phyloP scores from a whole-genome alignment of 2,797 vertebrate species.

The Echiichthys vipera region DNA sequence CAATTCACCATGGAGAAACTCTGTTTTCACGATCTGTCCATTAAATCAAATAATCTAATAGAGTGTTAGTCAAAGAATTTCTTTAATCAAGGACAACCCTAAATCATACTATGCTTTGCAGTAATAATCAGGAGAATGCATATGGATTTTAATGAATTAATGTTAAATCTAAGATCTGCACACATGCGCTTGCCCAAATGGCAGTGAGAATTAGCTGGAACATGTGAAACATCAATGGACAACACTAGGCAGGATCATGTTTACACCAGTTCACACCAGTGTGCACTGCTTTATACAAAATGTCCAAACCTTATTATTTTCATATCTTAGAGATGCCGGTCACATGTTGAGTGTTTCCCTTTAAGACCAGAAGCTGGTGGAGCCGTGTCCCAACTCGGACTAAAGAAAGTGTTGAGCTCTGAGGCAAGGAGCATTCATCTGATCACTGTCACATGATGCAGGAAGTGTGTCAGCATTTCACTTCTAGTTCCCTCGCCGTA shows the following conservation, averaged over 20 bases:
- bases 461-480: slow-evolving; percentile 83
- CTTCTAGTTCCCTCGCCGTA: slow-evolving; percentile 68
- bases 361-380: slow-evolving; percentile 17
- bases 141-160: not conserved
- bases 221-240: not conserved
- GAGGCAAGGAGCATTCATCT: slow-evolving; percentile 75
- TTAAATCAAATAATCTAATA: no score
- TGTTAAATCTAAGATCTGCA: not conserved
- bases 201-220: not conserved
- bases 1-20: no score
- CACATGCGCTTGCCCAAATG: not conserved
- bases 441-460: slow-evolving; percentile 80
- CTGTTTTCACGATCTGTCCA: no score
- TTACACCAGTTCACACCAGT: not conserved
- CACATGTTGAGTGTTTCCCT: slow-evolving; percentile 36
- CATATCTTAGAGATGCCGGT: slow-evolving; percentile 16
- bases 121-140: not conserved
- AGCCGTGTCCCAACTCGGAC: slow-evolving; percentile 30
- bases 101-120: not conserved
- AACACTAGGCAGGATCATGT: not conserved
- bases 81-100: no score
- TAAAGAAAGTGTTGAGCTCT: slow-evolving; percentile 64
- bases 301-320: slow-evolving; percentile 2
- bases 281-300: not conserved
- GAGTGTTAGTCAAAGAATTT: no score